Base-by-base conservation (phyloP, 2,797 vertebrate genomes). In the Chaetophractus vellerosus region DNA sequence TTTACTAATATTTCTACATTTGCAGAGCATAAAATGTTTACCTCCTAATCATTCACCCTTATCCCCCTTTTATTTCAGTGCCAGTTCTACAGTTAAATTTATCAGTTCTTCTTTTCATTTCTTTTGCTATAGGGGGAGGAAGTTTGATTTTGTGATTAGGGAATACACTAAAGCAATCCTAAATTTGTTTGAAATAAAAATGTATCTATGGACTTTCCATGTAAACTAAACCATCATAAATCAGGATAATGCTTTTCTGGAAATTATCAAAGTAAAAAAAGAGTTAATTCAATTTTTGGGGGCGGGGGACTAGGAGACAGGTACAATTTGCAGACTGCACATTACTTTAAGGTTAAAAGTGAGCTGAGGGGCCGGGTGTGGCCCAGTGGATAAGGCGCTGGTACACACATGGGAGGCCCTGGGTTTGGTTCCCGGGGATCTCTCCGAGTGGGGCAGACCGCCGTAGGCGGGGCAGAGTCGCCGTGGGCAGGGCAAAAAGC, bases 191-290 rank as follows among this genome's bases (percentile, higher is more conserved):
- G 36, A 63, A 63, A 81, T 81, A 63, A 81, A 79, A 81, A 63
- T 45, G 38, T 8, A 45, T 63, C 21, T 63, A 18, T 81, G 28
- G 38, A 64, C 31, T 64, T 82, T 36, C 63, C 45, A 38, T 19
- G 26, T 61, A 33, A 83, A 38, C 36, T 38, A 48, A 81, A 63
- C 28, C 15, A 23, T n/a, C 4, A 41, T 16, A 82, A 48, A 48
- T 28, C 33, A 74, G 5, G 68, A 74, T 63, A 82, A 36, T 91
- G 19, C 33, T 38, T 18, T 74, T 71, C 66, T 52, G 33, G 26
- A 86, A 82, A 75, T 74, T 91, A 64, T 61, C 45, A 26, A 24
- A 91, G 69, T 64, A 75, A 48, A 83, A 48, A 83, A 75, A 83
- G 19, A 75, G 31, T 64, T 52, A 61, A 66, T 33, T 41, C 19